Base-by-base conservation (phyloP, 2,888 invertebrate genomes). In the Drosophila eohydei region DNA sequence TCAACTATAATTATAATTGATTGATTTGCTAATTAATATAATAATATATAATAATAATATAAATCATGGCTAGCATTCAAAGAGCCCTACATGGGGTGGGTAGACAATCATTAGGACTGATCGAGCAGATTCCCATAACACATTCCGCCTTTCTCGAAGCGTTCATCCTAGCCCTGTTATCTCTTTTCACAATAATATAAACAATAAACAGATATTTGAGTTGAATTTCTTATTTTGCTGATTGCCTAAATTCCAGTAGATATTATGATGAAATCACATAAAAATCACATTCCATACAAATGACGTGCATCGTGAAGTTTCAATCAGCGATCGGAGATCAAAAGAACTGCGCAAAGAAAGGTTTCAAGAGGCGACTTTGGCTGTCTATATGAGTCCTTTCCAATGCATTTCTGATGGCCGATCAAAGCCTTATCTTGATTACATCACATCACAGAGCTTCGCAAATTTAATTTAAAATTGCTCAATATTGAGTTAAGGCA, bases 1-100 rank as follows among this genome's bases (percentile, higher is more conserved):
- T 14, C 36, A 36, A 32, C 50, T 51, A 51, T 51, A 34, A 52
- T 52, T 52, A 52, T 34, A 34, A 38, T 38, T 38, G 26, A 52
- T 52, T 26, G 12, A 52, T 52, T 52, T 52, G 28, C 36, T n/a
- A 21, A 21, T 34, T 26, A 50, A 16, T 4, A 12, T n/a, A n/a
- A n/a, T n/a, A n/a, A n/a, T n/a, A n/a, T n/a, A n/a, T n/a, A n/a
- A n/a, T n/a, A 50, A 16, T 4, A 12, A 11, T 32, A 7, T 32
- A 21, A 12, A n/a, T 32, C 11, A 50, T 6, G 50, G 11, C 8
- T 6, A 3, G 9, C 32, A 3, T 8, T 48, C 30, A 3, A 9
- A n/a, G n/a, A 30, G 7, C n/a, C 30, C 9, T 32, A 9, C 7
- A 6, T 4, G 28, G 11, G 21, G 1, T 34, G 9, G 9, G 34